Conservation (phyloP, 1,140 invertebrate species). For the Frieseomelitta varia region DNA sequence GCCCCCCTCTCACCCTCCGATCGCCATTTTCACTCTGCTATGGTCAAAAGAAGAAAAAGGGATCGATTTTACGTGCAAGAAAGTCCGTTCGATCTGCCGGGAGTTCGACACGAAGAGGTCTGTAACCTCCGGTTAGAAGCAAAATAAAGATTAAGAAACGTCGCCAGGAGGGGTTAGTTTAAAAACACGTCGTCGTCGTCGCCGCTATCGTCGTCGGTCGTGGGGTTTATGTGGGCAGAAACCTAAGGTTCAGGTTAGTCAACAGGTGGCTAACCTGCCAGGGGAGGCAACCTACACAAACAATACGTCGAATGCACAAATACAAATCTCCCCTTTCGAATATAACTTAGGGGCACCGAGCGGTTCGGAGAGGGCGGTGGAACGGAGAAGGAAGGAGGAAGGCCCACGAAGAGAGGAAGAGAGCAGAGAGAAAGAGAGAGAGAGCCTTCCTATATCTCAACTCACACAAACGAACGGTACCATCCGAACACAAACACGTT, state of each 20-base stretch:
- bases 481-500: conserved; percentile 75
- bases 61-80: conserved; percentile 67
- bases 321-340: conserved; percentile 77
- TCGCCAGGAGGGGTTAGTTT: conserved; percentile 64
- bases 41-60: no score
- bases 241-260: conserved; percentile 78
- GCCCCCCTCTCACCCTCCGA: not conserved
- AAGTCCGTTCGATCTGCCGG: conserved; percentile 20
- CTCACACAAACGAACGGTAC: conserved; percentile 73
- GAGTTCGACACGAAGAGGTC: conserved; percentile 59
- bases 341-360: conserved; percentile 71
- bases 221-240: conserved; percentile 68
- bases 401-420: conserved; percentile 32
- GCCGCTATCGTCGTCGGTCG: conserved; percentile 32
- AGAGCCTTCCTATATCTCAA: conserved; percentile 76
- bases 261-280: conserved; percentile 82
- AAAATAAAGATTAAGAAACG: conserved; percentile 75
- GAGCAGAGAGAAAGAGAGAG: conserved; percentile 52
- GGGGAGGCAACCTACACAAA: conserved; percentile 80
- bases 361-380: conserved; percentile 19
- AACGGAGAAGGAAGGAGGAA: conserved; percentile 45
- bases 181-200: conserved; percentile 59
- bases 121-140: conserved; percentile 66
- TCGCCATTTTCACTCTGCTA: not conserved
- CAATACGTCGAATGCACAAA: conserved; percentile 81